Evolutionary conservation across 1,140 invertebrate species (phyloP).

Genomic region (Aphidius ervi): DNA sequence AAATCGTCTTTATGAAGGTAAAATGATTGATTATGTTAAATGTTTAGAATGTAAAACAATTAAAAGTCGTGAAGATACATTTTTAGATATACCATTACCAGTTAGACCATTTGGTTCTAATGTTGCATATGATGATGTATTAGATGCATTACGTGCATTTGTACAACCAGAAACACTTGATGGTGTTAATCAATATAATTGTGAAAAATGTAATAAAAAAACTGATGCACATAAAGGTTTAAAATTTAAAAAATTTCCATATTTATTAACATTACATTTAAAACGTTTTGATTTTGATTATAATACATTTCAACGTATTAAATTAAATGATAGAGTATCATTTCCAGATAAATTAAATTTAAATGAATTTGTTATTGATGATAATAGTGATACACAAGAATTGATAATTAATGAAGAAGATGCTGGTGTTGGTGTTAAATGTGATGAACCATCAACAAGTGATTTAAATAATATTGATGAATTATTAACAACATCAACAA

Average conservation of each 20-base stretch:
- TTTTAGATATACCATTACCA: constrained; percentile 85
- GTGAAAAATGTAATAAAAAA: constrained; percentile 83
- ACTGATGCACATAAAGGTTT: constrained; percentile 90
- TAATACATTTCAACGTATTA: constrained; percentile 78
- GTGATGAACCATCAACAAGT: constrained; percentile 68
- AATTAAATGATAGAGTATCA: constrained; percentile 86
- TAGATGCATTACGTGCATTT: constrained; percentile 82
- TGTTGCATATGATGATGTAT: constrained; percentile 76
- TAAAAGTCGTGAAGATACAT: constrained; percentile 79
- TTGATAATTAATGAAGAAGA: constrained; percentile 49
- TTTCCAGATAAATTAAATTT: constrained; percentile 81
- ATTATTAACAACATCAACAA: constrained; percentile 42
- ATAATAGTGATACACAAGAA: constrained; percentile 32
- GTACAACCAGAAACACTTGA: constrained; percentile 82
- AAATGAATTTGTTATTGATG: constrained; percentile 62
- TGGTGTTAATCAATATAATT: constrained; percentile 86
- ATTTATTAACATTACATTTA: constrained; percentile 81
- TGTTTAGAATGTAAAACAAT: constrained; percentile 84
- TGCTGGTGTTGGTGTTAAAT: constrained; percentile 48
- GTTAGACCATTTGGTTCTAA: constrained; percentile 79
- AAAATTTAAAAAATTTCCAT: constrained; percentile 85
- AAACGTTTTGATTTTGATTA: constrained; percentile 93
- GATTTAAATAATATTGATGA: constrained; percentile 67
- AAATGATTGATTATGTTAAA: constrained; percentile 89
- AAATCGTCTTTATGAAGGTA: constrained; percentile 73